These are phyloP conservation scores for Euwallacea fornicatus DNA, from an alignment of 1,140 invertebrate species.

Conservation along the genomic window DNA sequence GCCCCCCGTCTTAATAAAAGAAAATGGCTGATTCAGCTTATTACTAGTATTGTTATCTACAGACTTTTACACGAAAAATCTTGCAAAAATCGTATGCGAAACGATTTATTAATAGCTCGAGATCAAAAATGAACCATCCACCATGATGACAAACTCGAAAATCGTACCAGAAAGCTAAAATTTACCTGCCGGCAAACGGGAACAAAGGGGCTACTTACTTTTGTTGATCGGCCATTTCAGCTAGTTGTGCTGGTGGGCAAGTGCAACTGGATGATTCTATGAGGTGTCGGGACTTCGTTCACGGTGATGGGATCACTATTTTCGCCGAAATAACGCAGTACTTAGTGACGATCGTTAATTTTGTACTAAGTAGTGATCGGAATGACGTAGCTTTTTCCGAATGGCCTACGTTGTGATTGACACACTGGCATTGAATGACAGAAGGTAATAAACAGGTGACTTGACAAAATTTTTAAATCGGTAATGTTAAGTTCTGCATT, in stretches of 20 bases:
- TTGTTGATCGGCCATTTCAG: slow-evolving; percentile 61
- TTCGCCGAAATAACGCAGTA: slow-evolving; percentile 32
- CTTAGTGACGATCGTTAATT: slow-evolving; percentile 44
- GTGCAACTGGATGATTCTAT: slow-evolving; percentile 7
- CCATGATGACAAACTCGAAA: slow-evolving; percentile 53
- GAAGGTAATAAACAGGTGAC: no score
- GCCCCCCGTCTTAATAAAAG: no score
- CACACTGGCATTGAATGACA: no score
- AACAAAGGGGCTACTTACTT: slow-evolving; percentile 53
- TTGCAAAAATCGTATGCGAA: background rate
- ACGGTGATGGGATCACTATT: slow-evolving; percentile 1
- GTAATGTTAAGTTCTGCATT: no score
- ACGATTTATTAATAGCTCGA: slow-evolving; percentile 28
- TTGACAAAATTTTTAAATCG: no score
- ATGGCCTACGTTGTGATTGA: no score
- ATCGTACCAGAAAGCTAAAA: slow-evolving; percentile 34
- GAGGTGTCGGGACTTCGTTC: background rate
- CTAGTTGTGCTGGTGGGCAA: slow-evolving; percentile 2
- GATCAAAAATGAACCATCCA: slow-evolving; percentile 32
- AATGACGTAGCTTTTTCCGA: slow-evolving; percentile 49
- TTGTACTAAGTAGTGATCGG: slow-evolving; percentile 14
- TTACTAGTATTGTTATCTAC: no score
- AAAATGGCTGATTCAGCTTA: no score
- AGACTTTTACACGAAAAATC: no score
- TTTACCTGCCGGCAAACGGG: slow-evolving; percentile 5